Conservation (phyloP, 1,140 invertebrate species). For the Platyscapa corneri region DNA sequence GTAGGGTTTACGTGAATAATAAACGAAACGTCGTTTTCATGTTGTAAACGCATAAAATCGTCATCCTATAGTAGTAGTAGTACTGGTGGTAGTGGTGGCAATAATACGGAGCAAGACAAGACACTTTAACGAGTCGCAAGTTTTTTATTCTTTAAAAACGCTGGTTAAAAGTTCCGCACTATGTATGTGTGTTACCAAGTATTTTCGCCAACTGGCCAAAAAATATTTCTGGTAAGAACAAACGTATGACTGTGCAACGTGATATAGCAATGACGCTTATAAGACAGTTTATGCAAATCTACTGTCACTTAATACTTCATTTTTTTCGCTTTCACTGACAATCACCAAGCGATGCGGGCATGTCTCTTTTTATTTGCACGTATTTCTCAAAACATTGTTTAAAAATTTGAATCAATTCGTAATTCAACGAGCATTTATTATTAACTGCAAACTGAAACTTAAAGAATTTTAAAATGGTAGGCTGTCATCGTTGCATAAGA, state of each 20-base stretch:
- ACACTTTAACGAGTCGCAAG: background rate
- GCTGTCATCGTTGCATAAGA: no score
- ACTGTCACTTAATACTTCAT: slow-evolving; percentile 28
- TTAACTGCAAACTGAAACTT: background rate
- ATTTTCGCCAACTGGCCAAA: slow-evolving; percentile 3
- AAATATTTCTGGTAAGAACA: slow-evolving; percentile 10
- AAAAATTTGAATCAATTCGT: background rate
- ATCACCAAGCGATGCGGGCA: background rate
- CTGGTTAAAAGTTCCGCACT: background rate
- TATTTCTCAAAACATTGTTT: background rate
- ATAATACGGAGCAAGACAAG: background rate
- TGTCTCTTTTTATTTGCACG: background rate
- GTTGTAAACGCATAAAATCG: background rate
- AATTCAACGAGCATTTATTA: background rate
- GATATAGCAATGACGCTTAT: slow-evolving; percentile 27
- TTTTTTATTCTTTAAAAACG: background rate
- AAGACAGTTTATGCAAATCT: slow-evolving; percentile 23
- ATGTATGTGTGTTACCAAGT: background rate
- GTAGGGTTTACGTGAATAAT: slow-evolving; percentile 9
- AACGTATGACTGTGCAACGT: background rate
- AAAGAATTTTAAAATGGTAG: background rate
- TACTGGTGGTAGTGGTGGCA: background rate
- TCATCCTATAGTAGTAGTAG: background rate
- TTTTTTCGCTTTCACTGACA: background rate
- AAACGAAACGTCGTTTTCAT: background rate